A percentile compares a stretch with the other conserved stretches of the same genome.
Conservation (phyloP, 2,797 vertebrate species). For the Euthynnus affinis region DNA sequence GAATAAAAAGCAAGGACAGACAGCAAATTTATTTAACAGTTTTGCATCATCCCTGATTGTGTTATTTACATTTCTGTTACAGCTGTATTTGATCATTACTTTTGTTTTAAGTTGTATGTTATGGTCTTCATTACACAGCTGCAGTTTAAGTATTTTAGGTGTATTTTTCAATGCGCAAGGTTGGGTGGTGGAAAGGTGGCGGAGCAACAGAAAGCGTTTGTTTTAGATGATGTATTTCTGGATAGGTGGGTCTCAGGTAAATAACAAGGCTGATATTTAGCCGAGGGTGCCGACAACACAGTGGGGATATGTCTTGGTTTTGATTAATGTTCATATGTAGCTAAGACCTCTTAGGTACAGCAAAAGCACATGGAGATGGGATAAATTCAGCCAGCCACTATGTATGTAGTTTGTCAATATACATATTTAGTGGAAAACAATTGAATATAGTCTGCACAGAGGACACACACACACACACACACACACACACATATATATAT, state of each 20-base stretch:
- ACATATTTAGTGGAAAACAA: conserved; percentile 45
- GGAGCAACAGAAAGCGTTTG: neutral
- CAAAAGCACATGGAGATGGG: conserved; percentile 49
- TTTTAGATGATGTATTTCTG: conserved; percentile 28
- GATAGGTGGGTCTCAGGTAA: conserved; percentile 46
- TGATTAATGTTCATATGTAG: conserved; percentile 69
- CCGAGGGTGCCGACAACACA: conserved; percentile 38
- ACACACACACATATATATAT: too few species aligned
- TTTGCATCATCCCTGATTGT: neutral
- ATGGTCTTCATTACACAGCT: neutral
- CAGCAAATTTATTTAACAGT: neutral
- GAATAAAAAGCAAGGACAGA: neutral
- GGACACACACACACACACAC: neutral
- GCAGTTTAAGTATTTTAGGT: neutral
- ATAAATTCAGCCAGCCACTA: conserved; percentile 61
- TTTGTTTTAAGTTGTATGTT: neutral
- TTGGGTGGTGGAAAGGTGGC: too few species aligned
- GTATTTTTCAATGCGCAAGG: neutral
- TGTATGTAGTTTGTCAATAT: conserved; percentile 44
- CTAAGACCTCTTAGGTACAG: conserved; percentile 57
- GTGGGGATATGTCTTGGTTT: conserved; percentile 54
- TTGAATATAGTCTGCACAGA: conserved; percentile 24
- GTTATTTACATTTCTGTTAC: neutral
- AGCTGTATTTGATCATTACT: neutral
- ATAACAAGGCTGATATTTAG: conserved; percentile 45